Percentiles rank a stretch among this genome's conserved stretches.
phyloP scores from a whole-genome alignment of 2,113 vertebrate genomes.

The Pardalotus punctatus region DNA sequence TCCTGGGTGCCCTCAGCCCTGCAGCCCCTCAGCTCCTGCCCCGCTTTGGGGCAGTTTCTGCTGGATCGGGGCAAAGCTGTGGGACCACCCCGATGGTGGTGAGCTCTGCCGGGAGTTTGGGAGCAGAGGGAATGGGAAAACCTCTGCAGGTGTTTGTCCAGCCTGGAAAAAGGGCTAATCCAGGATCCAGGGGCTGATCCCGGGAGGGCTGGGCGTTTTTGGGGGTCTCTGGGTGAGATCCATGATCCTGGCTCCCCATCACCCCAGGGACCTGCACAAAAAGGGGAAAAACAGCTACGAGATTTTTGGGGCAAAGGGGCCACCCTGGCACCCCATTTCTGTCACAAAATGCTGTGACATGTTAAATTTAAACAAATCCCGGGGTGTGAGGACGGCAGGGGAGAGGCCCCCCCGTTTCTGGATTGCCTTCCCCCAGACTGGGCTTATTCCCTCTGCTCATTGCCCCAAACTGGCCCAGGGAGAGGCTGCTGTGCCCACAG shows the following conservation, averaged over 20 bases:
- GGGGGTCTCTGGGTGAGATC: not conserved
- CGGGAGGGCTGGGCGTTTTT: not conserved
- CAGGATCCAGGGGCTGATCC: fast-evolving
- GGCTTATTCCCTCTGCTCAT: not conserved
- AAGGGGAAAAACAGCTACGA: not conserved
- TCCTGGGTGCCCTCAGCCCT: not conserved
- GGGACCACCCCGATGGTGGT: fast-evolving
- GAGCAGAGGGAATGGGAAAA: not conserved
- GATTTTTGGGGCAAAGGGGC: too few species aligned
- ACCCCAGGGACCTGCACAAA: not conserved
- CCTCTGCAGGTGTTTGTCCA: not conserved
- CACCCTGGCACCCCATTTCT: not conserved
- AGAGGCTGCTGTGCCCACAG: not conserved
- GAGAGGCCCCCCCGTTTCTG: not conserved
- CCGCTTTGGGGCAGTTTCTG: not conserved
- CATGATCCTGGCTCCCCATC: not conserved
- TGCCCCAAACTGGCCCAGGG: not conserved
- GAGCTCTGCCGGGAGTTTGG: fast-evolving
- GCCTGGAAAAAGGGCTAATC: not conserved
- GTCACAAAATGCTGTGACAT: not conserved
- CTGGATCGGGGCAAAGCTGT: not conserved
- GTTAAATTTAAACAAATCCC: not conserved
- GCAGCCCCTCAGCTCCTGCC: not conserved
- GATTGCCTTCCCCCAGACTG: fast-evolving
- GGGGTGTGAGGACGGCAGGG: not conserved